Conservation (phyloP, 2,888 invertebrate species). For the Latrodectus elegans region DNA sequence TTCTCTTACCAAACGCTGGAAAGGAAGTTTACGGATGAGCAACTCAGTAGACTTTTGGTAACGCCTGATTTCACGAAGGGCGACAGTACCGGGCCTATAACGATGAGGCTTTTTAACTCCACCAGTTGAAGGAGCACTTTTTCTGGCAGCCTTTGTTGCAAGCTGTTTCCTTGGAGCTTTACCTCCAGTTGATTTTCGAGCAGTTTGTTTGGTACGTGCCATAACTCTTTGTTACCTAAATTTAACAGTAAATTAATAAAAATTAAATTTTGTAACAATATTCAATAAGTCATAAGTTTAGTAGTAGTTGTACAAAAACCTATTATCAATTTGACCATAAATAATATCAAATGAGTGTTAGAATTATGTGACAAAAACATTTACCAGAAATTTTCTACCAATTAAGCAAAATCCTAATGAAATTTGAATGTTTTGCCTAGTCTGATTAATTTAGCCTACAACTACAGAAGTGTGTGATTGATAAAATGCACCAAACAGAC, state of each 20-base stretch:
- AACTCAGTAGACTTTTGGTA: conserved; percentile 97
- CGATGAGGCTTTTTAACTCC: conserved; percentile 98
- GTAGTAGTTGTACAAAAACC: background rate
- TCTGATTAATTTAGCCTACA: too few relatives aligned
- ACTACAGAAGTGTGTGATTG: background rate
- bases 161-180: conserved; percentile 95
- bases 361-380: too few relatives aligned
- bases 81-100: conserved; percentile 96
- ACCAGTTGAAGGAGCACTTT: conserved; percentile 94
- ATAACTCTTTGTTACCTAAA: conserved; percentile 77
- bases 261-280: background rate
- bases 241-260: too few relatives aligned
- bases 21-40: conserved; percentile 92
- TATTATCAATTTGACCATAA: background rate
- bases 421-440: too few relatives aligned
- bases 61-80: conserved; percentile 95
- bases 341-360: background rate
- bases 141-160: conserved; percentile 95
- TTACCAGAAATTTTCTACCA: too few relatives aligned
- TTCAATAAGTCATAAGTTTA: background rate
- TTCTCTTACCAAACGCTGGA: conserved; percentile 96
- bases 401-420: too few relatives aligned
- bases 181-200: conserved; percentile 97
- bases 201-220: conserved; percentile 99
- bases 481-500: background rate